Conservation (phyloP, 1,140 invertebrate species). For the Sinonovacula constricta region DNA sequence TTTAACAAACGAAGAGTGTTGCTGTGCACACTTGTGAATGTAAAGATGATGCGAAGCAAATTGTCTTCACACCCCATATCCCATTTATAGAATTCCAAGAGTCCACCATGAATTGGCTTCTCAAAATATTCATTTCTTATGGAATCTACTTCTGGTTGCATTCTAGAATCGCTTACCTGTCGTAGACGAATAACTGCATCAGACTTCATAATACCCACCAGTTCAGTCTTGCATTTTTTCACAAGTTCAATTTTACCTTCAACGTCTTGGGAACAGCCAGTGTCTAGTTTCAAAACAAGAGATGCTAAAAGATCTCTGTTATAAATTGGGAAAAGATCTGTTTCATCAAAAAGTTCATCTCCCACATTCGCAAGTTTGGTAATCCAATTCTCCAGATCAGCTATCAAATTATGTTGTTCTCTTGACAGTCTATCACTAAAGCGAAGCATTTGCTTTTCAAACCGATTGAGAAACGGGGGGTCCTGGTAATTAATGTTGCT, state of each 20-base stretch:
- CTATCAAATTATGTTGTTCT: constrained; percentile 2
- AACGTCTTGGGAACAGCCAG: background rate
- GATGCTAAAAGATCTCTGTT: constrained; percentile 53
- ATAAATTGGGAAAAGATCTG: constrained; percentile 47
- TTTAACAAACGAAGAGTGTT: constrained; percentile 20
- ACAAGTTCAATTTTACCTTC: background rate
- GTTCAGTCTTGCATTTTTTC: constrained; percentile 4
- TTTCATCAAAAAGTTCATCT: constrained; percentile 17
- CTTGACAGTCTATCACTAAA: constrained; percentile 49
- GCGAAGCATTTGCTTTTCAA: constrained; percentile 67
- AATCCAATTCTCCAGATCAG: constrained; percentile 15
- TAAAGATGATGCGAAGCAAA: constrained; percentile 13
- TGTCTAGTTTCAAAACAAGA: constrained; percentile 34
- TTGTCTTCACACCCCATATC: background rate
- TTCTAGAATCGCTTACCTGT: background rate
- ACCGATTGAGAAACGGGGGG: constrained; percentile 69
- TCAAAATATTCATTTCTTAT: constrained; percentile 42
- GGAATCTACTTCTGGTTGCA: background rate
- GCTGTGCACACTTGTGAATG: constrained; percentile 56
- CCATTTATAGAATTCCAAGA: constrained; percentile 21
- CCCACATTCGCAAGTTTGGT: constrained; percentile 23
- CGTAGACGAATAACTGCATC: constrained; percentile 55
- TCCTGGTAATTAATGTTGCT: constrained; percentile 61
- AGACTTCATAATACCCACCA: constrained; percentile 53
- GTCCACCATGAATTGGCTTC: constrained; percentile 56